phyloP scores from a whole-genome alignment of 2,797 vertebrate species.

The Ataeniobius toweri region DNA sequence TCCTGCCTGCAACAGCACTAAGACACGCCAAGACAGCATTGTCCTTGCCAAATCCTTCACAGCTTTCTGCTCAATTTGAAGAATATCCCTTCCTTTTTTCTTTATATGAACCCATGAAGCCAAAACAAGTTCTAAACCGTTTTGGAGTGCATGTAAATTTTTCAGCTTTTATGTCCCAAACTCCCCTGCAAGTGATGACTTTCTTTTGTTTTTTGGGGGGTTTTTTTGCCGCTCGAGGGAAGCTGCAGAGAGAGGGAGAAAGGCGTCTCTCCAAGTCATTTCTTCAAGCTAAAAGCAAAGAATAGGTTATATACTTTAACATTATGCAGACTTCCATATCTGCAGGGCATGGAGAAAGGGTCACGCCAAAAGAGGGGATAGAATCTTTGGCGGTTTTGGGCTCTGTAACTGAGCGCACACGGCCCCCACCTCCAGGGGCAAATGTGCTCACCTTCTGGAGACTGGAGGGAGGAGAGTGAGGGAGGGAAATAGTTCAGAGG shows the following conservation, averaged over 20 bases:
- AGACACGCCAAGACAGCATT: conserved; percentile 54
- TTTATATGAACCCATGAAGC: conserved; percentile 41
- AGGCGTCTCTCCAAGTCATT: conserved; percentile 50
- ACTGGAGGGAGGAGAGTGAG: conserved; percentile 43
- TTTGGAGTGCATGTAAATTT: conserved; percentile 55
- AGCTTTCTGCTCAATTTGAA: conserved; percentile 64
- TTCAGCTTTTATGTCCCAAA: conserved; percentile 57
- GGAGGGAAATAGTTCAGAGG: conserved; percentile 67
- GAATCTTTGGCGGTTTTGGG: conserved; percentile 25
- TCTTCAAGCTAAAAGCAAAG: conserved; percentile 43
- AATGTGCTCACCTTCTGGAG: conserved; percentile 65
- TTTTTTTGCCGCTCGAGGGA: conserved; percentile 25
- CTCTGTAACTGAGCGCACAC: conserved; percentile 36
- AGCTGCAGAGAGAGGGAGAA: conserved; percentile 21
- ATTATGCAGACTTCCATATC: conserved; percentile 67
- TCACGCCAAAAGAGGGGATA: conserved; percentile 49
- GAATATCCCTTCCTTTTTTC: conserved; percentile 35
- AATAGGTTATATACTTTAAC: conserved; percentile 59
- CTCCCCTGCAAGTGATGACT: conserved; percentile 56
- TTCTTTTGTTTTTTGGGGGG: neutral
- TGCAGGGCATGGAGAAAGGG: conserved; percentile 56
- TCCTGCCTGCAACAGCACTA: conserved; percentile 68
- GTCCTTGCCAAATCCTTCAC: conserved; percentile 51
- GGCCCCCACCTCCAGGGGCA: conserved; percentile 52
- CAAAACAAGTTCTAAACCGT: conserved; percentile 60